A percentile compares a stretch with the other conserved stretches of the same genome.
These are phyloP conservation scores for Melipona quadrifasciata DNA, from an alignment of 1,140 invertebrate species.

Conservation along the genomic window DNA sequence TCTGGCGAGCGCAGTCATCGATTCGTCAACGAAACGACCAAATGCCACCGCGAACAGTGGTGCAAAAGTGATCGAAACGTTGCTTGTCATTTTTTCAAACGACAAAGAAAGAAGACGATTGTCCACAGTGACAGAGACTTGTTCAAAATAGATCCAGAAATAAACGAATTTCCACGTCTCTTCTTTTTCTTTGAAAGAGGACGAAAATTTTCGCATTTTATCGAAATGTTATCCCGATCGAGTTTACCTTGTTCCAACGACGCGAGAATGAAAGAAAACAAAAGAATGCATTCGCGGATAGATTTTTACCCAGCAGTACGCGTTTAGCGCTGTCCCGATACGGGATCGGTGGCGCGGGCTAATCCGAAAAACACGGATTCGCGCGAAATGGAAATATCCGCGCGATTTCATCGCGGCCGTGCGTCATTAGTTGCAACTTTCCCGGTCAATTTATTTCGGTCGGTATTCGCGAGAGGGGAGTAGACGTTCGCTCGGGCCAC, in stretches of 20 bases:
- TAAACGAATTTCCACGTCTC: no score
- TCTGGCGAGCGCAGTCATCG: not conserved
- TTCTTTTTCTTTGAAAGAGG: no score
- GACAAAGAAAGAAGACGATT: no score
- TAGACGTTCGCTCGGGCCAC: not conserved
- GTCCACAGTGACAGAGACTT: no score
- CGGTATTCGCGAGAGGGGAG: not conserved
- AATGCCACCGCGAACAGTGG: no score
- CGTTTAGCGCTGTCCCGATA: not conserved
- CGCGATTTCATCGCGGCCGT: slow-evolving; percentile 13
- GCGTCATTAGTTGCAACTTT: slow-evolving; percentile 21
- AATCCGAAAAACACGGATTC: slow-evolving; percentile 6
- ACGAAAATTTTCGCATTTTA: no score
- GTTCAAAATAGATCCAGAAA: no score
- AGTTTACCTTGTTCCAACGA: not conserved
- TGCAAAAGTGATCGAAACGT: not conserved
- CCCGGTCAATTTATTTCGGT: slow-evolving; percentile 35
- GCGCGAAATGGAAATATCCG: not conserved
- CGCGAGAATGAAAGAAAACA: not conserved
- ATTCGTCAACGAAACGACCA: not conserved
- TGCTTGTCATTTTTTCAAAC: no score
- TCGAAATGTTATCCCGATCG: no score
- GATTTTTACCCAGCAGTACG: not conserved
- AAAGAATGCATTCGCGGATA: no score
- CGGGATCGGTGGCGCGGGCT: not conserved